phyloP scores from a whole-genome alignment of 2,113 vertebrate genomes.

The Rhineura floridana region DNA sequence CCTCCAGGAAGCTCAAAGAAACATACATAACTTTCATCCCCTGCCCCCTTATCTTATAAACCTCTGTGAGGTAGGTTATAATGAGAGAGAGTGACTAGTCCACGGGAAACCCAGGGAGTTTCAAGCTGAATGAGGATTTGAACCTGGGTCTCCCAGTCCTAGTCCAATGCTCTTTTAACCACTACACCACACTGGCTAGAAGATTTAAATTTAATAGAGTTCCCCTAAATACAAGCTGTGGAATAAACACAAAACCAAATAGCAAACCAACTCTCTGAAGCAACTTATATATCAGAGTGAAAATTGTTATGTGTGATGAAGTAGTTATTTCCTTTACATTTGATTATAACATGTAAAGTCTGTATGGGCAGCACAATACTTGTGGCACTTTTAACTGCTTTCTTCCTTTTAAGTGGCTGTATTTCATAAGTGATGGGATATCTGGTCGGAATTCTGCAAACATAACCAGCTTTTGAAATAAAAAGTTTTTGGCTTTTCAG shows the following conservation, averaged over 20 bases:
- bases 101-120: background rate
- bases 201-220: background rate
- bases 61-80: background rate
- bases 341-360: slow-evolving; percentile 16
- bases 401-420: slow-evolving; percentile 30
- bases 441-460: slow-evolving; percentile 17
- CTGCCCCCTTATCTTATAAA: background rate
- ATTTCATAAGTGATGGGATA: slow-evolving; percentile 31
- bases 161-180: background rate
- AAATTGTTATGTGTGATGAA: slow-evolving; percentile 21
- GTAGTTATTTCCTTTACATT: slow-evolving; percentile 27
- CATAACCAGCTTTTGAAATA: slow-evolving; percentile 17
- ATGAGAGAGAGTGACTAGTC: background rate
- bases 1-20: background rate
- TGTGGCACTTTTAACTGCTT: slow-evolving; percentile 28
- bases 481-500: background rate
- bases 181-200: background rate
- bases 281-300: background rate
- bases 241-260: slow-evolving; percentile 3
- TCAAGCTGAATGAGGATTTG: background rate
- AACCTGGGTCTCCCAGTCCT: background rate
- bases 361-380: slow-evolving; percentile 15
- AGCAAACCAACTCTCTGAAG: slow-evolving; percentile 1
- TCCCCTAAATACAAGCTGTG: background rate
- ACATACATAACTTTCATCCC: background rate